Evolutionary conservation across 2,113 vertebrate genomes (phyloP).

Genomic region (Sinocyclocheilus rhinocerous): DNA sequence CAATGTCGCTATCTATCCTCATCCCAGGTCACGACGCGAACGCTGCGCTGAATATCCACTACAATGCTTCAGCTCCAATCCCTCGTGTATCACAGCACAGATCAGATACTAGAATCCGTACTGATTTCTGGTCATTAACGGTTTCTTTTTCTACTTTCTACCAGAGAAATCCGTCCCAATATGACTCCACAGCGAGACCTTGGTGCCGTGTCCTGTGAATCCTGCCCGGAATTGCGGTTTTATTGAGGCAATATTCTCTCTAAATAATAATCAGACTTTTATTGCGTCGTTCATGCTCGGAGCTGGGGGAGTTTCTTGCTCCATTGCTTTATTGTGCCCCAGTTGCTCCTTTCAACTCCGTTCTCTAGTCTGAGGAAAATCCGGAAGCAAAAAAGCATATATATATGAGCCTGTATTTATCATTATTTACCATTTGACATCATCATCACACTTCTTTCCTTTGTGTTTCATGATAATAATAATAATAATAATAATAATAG

Average conservation of each 20-base stretch:
- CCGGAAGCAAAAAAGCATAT: constrained; percentile 25
- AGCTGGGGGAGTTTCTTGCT: constrained; percentile 36
- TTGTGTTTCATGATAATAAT: neutral
- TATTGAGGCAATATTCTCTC: constrained; percentile 54
- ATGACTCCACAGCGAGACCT: constrained; percentile 36
- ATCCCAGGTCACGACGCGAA: constrained; percentile 45
- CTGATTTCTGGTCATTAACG: neutral
- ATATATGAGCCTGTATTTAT: constrained; percentile 36
- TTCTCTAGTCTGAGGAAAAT: constrained; percentile 23
- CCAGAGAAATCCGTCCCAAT: constrained; percentile 13
- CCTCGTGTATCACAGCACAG: neutral
- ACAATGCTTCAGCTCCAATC: constrained; percentile 15
- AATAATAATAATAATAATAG: neutral
- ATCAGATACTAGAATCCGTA: neutral
- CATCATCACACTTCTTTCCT: neutral
- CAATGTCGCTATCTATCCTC: constrained; percentile 60
- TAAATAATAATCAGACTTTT: constrained; percentile 60
- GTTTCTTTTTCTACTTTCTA: constrained; percentile 11
- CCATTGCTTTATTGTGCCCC: constrained; percentile 47
- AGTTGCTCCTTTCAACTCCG: constrained; percentile 46
- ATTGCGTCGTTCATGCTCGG: constrained; percentile 48
- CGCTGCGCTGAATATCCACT: constrained; percentile 39
- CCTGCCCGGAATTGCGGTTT: constrained; percentile 53
- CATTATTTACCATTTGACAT: constrained; percentile 41
- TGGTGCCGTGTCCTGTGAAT: constrained; percentile 44